Conservation (phyloP, 2,888 invertebrate species). For the Koerneria pararmatus region DNA sequence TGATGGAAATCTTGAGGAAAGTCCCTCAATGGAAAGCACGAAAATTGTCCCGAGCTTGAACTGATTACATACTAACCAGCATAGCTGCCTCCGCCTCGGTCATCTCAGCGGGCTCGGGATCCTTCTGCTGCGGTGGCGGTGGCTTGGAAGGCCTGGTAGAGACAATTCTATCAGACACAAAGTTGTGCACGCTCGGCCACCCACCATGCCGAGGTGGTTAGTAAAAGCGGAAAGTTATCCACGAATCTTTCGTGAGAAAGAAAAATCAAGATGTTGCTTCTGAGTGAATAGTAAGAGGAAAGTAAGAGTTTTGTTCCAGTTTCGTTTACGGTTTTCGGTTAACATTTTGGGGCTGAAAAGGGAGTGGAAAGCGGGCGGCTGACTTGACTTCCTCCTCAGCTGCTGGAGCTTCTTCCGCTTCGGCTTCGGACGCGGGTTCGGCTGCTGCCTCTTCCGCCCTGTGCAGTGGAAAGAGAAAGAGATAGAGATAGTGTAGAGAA, state of each 20-base stretch:
- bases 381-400: conserved; percentile 30
- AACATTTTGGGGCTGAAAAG: neutral
- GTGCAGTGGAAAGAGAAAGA: too few species aligned
- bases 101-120: conserved; percentile 51
- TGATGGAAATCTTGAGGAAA: too few species aligned
- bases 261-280: too few species aligned
- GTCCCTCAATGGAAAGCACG: too few species aligned
- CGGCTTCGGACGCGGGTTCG: conserved; percentile 31
- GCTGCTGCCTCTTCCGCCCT: conserved; percentile 28
- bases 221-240: neutral
- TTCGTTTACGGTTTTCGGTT: too few species aligned
- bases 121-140: conserved; percentile 44
- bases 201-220: neutral
- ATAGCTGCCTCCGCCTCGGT: conserved; percentile 58
- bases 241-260: too few species aligned
- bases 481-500: conserved; percentile 16
- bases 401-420: conserved; percentile 32
- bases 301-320: too few species aligned
- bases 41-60: too few species aligned
- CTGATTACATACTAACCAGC: conserved; percentile 33
- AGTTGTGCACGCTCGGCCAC: too few species aligned
- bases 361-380: neutral
- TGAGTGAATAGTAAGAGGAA: conserved; percentile 10
- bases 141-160: conserved; percentile 34
- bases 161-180: conserved; percentile 16